Percentiles rank a stretch among this genome's conserved stretches.
phyloP scores from a whole-genome alignment of 2,113 vertebrate species.

The Macaca nemestrina region DNA sequence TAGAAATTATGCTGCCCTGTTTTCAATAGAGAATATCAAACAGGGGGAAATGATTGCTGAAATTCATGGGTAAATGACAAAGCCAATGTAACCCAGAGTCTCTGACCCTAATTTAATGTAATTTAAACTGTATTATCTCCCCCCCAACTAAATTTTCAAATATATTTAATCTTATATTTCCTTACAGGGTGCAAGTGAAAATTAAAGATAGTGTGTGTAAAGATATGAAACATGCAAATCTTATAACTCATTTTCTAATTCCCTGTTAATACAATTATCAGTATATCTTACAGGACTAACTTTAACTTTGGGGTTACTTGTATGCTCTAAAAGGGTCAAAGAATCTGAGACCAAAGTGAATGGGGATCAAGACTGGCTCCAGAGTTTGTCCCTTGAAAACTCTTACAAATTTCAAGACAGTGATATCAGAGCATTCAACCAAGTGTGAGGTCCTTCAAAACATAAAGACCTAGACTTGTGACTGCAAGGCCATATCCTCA shows the following conservation, averaged over 20 bases:
- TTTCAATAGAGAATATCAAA: background rate
- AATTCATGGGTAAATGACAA: background rate
- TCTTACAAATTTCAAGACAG: background rate
- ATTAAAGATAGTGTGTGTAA: background rate
- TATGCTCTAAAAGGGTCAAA: background rate
- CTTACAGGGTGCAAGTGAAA: background rate
- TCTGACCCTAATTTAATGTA: background rate
- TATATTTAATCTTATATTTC: background rate
- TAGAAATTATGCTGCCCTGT: background rate
- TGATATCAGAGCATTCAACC: background rate
- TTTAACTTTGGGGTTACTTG: background rate
- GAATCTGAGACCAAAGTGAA: background rate
- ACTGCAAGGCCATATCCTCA: accelerated
- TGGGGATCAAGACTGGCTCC: background rate
- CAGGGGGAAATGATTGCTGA: background rate
- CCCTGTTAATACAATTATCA: background rate
- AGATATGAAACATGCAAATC: background rate
- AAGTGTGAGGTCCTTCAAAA: background rate
- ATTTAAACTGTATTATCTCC: background rate
- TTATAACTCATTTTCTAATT: background rate
- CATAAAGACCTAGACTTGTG: background rate
- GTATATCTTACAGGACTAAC: background rate
- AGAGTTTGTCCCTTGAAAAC: background rate
- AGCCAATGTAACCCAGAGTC: background rate
- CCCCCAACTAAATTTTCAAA: background rate